Evolutionary conservation across 2,888 invertebrate species (phyloP).

Genomic region (Lasioglossum villosulum): DNA sequence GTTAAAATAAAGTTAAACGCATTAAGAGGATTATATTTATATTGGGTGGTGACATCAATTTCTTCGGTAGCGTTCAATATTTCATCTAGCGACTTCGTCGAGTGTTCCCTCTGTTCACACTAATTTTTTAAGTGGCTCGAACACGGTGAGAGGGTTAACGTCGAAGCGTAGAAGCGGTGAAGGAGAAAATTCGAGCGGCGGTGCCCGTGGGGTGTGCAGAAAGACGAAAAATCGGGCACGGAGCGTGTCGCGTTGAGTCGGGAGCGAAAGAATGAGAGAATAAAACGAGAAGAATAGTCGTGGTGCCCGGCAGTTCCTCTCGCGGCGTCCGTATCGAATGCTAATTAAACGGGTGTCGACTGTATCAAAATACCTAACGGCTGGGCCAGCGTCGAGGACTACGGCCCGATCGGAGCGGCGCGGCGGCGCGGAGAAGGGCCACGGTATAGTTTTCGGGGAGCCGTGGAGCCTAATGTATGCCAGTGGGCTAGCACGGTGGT

Average conservation of each 20-base stretch:
- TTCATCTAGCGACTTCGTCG: too few species aligned
- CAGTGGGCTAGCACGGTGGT: slow-evolving; percentile 85
- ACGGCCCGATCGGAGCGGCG: slow-evolving; percentile 60
- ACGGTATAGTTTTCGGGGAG: slow-evolving; percentile 81
- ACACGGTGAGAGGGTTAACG: background rate
- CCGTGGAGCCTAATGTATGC: slow-evolving; percentile 84
- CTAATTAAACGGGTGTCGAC: slow-evolving; percentile 84
- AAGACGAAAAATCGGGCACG: slow-evolving; percentile 55
- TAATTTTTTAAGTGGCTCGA: background rate
- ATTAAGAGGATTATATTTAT: too few species aligned
- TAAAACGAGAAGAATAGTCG: slow-evolving; percentile 51
- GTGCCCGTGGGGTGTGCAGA: slow-evolving; percentile 21
- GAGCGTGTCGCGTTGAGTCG: slow-evolving; percentile 50
- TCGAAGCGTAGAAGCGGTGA: slow-evolving; percentile 15
- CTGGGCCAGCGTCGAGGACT: slow-evolving; percentile 73
- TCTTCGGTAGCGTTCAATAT: too few species aligned
- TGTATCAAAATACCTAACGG: slow-evolving; percentile 83
- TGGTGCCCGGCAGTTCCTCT: slow-evolving; percentile 69
- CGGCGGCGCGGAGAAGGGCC: slow-evolving; percentile 56
- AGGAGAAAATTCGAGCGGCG: slow-evolving; percentile 24
- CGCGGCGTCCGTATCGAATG: slow-evolving; percentile 82
- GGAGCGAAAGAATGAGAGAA: slow-evolving; percentile 15
- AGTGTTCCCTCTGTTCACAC: too few species aligned
- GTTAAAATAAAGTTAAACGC: too few species aligned
- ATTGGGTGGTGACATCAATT: too few species aligned